Evolutionary conservation across 2,888 invertebrate genomes (phyloP).

Genomic region (Sisyra terminalis): DNA sequence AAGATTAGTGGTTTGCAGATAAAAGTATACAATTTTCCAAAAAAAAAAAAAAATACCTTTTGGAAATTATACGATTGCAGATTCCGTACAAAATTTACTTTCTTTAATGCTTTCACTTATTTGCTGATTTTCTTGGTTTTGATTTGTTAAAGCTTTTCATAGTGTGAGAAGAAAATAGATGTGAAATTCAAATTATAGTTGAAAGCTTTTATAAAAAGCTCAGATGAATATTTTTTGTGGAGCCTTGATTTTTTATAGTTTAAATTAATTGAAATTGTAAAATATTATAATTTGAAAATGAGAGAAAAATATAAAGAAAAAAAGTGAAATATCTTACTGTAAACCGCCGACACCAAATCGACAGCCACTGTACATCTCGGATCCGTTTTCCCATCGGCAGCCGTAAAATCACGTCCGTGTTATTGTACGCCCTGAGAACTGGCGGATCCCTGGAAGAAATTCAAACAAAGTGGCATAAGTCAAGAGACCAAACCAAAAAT

Average conservation of each 20-base stretch:
- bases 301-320: background rate
- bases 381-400: constrained; percentile 72
- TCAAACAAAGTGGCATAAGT: constrained; percentile 7
- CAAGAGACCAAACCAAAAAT: background rate
- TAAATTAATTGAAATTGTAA: background rate
- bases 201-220: too few species aligned
- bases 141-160: too few species aligned
- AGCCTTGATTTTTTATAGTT: background rate
- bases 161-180: too few species aligned
- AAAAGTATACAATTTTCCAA: too few species aligned
- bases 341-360: constrained; percentile 83
- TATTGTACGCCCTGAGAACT: constrained; percentile 53
- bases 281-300: background rate
- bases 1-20: too few species aligned
- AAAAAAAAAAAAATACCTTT: too few species aligned
- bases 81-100: too few species aligned
- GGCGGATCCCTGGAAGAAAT: constrained; percentile 59
- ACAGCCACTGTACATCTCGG: constrained; percentile 78
- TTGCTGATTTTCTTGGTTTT: too few species aligned
- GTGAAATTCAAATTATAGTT: too few species aligned
- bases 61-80: too few species aligned
- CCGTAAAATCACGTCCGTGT: constrained; percentile 65
- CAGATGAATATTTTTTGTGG: background rate
- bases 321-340: constrained; percentile 56
- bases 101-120: too few species aligned